Evolutionary conservation across 2,888 invertebrate genomes (phyloP).

Genomic region (Sipha maydis): DNA sequence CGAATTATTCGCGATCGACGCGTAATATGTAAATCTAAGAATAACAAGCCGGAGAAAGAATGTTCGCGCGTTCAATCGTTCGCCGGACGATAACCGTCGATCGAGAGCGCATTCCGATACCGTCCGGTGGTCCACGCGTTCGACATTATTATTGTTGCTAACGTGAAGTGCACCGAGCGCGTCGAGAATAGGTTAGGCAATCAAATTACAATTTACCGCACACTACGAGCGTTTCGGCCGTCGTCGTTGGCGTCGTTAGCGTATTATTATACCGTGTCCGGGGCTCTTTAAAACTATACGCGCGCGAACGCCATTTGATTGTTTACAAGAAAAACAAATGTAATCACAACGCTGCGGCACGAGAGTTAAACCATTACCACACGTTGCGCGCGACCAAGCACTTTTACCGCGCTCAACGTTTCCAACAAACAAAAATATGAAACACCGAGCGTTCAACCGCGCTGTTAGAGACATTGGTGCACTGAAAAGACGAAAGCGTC

Average conservation of each 20-base stretch:
- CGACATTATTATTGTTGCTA: slow-evolving; percentile 20
- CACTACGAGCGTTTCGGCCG: slow-evolving; percentile 5
- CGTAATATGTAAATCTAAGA: not conserved
- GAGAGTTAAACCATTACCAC: not conserved
- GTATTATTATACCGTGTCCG: slow-evolving; percentile 2
- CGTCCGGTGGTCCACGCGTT: not conserved
- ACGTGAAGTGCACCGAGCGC: not conserved
- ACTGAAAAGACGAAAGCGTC: too few relatives aligned
- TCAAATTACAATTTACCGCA: slow-evolving; percentile 45
- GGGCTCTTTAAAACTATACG: not conserved
- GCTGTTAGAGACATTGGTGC: too few relatives aligned
- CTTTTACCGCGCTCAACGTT: not conserved
- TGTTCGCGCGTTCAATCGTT: not conserved
- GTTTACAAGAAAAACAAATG: not conserved
- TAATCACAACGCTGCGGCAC: not conserved
- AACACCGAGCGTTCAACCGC: too few relatives aligned
- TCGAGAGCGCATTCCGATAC: not conserved
- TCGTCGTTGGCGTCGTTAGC: slow-evolving; percentile 14
- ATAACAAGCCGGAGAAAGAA: not conserved
- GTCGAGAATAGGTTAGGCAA: not conserved
- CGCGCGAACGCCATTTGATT: not conserved
- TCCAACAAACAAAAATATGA: too few relatives aligned
- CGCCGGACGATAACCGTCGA: not conserved
- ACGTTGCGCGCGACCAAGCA: not conserved
- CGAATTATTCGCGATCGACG: not conserved